phyloP scores from a whole-genome alignment of 2,113 vertebrate species.

The Madoqua kirkii region DNA sequence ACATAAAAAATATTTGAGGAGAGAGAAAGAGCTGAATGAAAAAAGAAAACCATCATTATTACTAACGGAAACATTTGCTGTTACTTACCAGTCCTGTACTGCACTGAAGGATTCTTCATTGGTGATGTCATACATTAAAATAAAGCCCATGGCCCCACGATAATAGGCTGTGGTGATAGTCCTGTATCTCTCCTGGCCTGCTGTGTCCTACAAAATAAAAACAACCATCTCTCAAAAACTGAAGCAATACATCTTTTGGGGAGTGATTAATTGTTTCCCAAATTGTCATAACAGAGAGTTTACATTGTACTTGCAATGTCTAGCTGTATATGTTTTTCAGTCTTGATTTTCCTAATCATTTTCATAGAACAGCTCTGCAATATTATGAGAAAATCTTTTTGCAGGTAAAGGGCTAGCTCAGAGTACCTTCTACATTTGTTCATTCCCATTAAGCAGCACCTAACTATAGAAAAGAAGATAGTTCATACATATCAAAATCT shows the following conservation, averaged over 20 bases:
- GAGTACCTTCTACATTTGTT: neutral
- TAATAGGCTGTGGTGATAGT: constrained; percentile 93
- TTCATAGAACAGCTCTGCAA: neutral
- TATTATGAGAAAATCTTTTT: neutral
- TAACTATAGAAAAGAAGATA: neutral
- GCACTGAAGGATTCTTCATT: constrained; percentile 92
- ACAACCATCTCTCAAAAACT: neutral
- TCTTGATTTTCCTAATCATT: neutral
- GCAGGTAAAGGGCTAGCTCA: neutral
- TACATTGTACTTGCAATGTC: neutral
- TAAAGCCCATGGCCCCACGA: constrained; percentile 91
- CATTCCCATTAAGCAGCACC: neutral
- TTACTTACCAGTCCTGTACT: constrained; percentile 90
- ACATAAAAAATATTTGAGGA: neutral
- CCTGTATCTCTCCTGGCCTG: constrained; percentile 90
- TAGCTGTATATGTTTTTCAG: neutral
- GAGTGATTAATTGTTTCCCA: neutral
- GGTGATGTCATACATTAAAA: constrained; percentile 93
- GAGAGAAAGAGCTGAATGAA: neutral
- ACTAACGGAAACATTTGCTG: neutral
- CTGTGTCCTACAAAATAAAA: constrained; percentile 85
- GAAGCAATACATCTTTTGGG: neutral
- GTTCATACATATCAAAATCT: neutral
- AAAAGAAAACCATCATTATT: neutral
- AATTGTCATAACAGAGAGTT: neutral